A percentile compares a stretch with the other conserved stretches of the same genome.
Evolutionary conservation across 2,113 vertebrate genomes (phyloP).

Genomic region (Chiloscyllium plagiosum): DNA sequence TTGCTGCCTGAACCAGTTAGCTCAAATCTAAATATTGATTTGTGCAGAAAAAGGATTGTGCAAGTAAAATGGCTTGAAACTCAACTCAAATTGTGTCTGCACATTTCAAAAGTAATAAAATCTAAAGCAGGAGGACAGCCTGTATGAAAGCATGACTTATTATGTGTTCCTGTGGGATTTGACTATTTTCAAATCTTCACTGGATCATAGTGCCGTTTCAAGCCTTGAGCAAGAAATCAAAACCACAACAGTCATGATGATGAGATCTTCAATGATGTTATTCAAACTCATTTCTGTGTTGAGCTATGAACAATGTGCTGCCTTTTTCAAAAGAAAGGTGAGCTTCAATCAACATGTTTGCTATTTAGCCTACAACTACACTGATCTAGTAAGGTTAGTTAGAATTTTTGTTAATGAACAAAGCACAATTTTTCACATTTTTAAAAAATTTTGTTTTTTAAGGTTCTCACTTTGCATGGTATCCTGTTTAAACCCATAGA

Average conservation of each 20-base stretch:
- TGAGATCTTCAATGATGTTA: background rate
- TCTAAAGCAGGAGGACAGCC: background rate
- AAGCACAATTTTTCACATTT: constrained; percentile 17
- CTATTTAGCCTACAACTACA: background rate
- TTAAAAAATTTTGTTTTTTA: background rate
- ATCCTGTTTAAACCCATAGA: constrained; percentile 10
- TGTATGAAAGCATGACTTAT: background rate
- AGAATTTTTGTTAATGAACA: constrained; percentile 12
- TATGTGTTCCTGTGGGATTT: background rate
- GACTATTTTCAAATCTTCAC: background rate
- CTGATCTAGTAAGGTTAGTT: constrained; percentile 16
- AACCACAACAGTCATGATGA: background rate
- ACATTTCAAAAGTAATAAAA: background rate
- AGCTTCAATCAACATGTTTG: background rate
- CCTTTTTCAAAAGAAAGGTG: background rate
- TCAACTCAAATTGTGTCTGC: background rate
- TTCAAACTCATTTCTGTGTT: background rate
- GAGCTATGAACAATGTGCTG: background rate
- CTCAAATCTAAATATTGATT: background rate
- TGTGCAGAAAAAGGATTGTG: background rate
- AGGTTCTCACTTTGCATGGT: background rate
- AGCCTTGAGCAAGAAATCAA: background rate
- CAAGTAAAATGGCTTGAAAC: background rate
- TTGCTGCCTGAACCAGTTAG: background rate
- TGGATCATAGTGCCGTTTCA: background rate